Evolutionary conservation across 1,140 invertebrate species (phyloP).

Genomic region (Drosophila arizonae): DNA sequence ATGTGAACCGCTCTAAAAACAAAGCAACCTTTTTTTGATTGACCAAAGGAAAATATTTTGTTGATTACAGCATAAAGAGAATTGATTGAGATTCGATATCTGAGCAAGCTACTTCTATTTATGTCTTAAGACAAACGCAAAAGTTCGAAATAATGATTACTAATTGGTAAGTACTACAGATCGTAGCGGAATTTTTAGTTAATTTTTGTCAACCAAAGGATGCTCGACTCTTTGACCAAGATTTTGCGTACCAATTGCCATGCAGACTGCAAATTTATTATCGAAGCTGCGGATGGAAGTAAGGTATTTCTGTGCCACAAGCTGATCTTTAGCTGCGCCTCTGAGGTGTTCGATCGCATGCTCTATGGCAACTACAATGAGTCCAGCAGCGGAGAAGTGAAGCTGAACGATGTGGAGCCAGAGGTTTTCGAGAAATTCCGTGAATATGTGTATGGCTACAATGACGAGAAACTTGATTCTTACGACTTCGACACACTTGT

Average conservation of each 20-base stretch:
- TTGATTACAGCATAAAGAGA: too few relatives aligned
- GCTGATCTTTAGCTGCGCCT: constrained; percentile 5
- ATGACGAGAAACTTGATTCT: not conserved
- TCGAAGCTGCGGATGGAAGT: not conserved
- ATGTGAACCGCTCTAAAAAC: too few relatives aligned
- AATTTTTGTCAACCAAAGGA: not conserved
- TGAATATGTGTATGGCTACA: constrained; percentile 3
- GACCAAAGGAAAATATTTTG: too few relatives aligned
- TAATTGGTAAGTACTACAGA: too few relatives aligned
- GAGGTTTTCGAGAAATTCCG: constrained; percentile 6
- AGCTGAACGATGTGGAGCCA: not conserved
- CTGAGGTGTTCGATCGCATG: not conserved
- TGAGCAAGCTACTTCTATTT: too few relatives aligned
- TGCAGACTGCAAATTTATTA: constrained; percentile 1
- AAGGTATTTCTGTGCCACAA: constrained; percentile 7
- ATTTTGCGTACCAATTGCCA: not conserved
- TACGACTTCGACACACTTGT: constrained; percentile 3
- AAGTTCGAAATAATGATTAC: too few relatives aligned
- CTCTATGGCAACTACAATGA: constrained; percentile 6
- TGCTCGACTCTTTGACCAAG: not conserved
- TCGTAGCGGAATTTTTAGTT: too few relatives aligned
- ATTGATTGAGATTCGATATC: too few relatives aligned
- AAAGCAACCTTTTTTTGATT: too few relatives aligned
- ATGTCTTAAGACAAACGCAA: too few relatives aligned
- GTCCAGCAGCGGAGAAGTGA: constrained; percentile 4